Conservation (phyloP, 2,113 vertebrate species). For the Myrmophylax atrothorax region DNA sequence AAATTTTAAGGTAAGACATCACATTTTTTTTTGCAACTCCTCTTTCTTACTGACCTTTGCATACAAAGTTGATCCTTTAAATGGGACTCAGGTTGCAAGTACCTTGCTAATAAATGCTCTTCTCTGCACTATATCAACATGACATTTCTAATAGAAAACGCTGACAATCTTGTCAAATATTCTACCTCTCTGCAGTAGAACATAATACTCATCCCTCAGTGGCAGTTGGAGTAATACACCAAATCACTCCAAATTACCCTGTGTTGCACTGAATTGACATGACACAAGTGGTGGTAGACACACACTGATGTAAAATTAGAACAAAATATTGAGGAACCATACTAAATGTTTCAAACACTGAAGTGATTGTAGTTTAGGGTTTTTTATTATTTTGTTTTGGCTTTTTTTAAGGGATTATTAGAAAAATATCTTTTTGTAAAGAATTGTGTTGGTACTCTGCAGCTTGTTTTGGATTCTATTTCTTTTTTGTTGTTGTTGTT, state of each 20-base stretch:
- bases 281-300: background rate
- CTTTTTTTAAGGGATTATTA: background rate
- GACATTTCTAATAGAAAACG: background rate
- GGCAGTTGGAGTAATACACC: background rate
- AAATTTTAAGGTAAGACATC: background rate
- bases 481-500: background rate
- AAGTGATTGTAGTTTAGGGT: background rate
- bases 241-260: background rate
- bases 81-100: background rate
- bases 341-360: background rate
- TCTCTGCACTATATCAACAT: background rate
- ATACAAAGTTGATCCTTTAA: background rate
- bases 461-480: background rate
- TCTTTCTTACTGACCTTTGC: background rate
- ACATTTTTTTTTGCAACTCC: background rate
- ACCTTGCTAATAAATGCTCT: background rate
- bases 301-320: background rate
- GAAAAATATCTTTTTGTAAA: background rate
- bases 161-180: background rate
- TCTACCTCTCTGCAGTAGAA: background rate
- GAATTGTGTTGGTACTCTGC: background rate
- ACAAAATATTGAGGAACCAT: background rate
- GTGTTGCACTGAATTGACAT: background rate
- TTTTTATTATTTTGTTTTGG: accelerated
- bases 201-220: background rate